Conservation (phyloP, 2,113 vertebrate species). For the Anser brachyrhynchus region DNA sequence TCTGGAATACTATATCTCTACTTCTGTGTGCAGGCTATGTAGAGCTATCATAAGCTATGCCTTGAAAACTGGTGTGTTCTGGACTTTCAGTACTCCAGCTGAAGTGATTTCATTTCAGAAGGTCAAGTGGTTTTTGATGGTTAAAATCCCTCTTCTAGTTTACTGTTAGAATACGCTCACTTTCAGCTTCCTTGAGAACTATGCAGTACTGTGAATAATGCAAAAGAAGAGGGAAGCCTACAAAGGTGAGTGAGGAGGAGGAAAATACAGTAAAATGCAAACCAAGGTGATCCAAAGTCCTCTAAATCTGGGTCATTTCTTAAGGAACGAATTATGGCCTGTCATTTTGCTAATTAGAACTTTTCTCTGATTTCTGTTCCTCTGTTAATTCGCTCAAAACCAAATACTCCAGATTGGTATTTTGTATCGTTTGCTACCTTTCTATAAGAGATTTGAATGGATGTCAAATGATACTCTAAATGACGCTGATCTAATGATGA, state of each 20-base stretch:
- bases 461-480: background rate
- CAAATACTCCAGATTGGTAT: background rate
- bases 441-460: background rate
- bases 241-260: background rate
- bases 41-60: background rate
- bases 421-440: background rate
- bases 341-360: background rate
- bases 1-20: background rate
- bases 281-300: background rate
- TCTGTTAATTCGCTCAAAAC: background rate
- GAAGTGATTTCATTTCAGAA: background rate
- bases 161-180: background rate
- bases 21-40: rapidly evolving
- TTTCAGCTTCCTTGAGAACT: background rate
- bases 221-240: background rate
- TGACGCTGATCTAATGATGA: background rate
- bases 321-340: background rate
- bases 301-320: background rate
- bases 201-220: background rate
- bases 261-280: background rate
- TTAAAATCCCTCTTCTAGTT: background rate
- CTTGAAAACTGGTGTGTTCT: background rate
- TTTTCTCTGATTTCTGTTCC: background rate
- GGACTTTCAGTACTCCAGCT: background rate
- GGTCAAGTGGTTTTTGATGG: background rate